Base-by-base conservation (phyloP, 1,140 invertebrate species). In the Caenorhabditis latens region DNA sequence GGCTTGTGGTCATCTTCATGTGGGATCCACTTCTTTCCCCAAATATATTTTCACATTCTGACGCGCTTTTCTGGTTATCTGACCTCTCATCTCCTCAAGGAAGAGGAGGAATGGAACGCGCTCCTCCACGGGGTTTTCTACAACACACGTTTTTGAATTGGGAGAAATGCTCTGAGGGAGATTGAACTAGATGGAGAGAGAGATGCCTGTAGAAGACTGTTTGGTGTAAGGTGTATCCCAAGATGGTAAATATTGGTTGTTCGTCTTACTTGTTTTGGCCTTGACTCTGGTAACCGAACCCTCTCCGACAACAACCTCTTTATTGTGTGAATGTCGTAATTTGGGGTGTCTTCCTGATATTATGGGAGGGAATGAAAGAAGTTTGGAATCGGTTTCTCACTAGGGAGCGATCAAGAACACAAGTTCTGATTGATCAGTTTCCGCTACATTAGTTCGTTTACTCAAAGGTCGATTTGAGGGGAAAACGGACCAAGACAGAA, bases 31-130 rank as follows among this genome's bases (percentile, higher is more conserved):
- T 9, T 63, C 8, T 9, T 75, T 50, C 53, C 46, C 71, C 19
- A 79, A 79, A 50, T 79, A 79, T 79, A 79, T 79, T 79, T 79
- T 79, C 71, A 79, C 71, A 79, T 79, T 79, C 71, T 79, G 46
- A 79, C 71, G 71, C 71, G 46, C 46, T 79, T 79, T n/a, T 79
- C 71, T 79, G 43, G 43, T 79, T 79, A 79, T 79, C 71, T 79
- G 71, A 79, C 71, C 46, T 79, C 71, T 53, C 71, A 79, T 79
- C 71, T 71, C 13, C 24, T 48, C 65, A 53, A 13, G 4, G 4
- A 53, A 7, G 24, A 46, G n/a, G 42, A 79, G 7, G 11, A 11
- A 50, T 50, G 71, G 67, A 79, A 50, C 71, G 71, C 71, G 46
- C 46, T 53, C 21, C 7, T 67, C 21, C 11, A 8, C 46, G 5